phyloP scores from a whole-genome alignment of 64 coral and sea anemone genomes.

The Acropora tenuis region DNA sequence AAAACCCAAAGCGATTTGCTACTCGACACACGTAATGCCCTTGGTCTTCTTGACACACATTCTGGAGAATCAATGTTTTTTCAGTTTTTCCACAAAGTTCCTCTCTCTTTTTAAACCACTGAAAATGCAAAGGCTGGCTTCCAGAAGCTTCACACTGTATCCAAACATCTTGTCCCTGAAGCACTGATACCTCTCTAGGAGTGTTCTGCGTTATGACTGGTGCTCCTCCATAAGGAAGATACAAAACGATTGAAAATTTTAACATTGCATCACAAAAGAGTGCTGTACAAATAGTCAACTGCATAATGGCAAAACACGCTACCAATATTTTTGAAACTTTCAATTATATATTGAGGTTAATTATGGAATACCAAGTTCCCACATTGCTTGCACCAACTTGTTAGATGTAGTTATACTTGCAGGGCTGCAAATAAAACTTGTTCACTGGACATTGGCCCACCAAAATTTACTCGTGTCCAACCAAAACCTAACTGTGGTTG shows the following conservation, averaged over 20 bases:
- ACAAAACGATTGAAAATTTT: neutral
- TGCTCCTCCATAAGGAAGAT: neutral
- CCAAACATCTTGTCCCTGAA: neutral
- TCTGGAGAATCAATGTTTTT: slow-evolving; percentile 44
- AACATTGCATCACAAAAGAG: no score
- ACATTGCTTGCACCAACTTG: no score
- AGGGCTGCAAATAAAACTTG: no score
- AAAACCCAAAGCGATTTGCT: slow-evolving; percentile 66
- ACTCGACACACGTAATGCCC: slow-evolving; percentile 89
- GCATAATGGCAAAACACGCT: no score
- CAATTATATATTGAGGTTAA: no score
- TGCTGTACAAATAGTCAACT: no score
- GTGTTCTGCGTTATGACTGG: slow-evolving; percentile 17
- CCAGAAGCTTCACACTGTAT: slow-evolving; percentile 63
- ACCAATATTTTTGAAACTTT: no score
- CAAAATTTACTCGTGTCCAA: no score
- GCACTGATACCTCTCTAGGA: neutral
- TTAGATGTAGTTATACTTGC: no score
- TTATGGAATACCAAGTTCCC: no score
- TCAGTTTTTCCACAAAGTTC: slow-evolving; percentile 39
- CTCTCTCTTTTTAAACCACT: slow-evolving; percentile 90
- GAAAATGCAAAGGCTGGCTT: slow-evolving; percentile 71
- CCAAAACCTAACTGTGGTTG: no score
- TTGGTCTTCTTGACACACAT: slow-evolving; percentile 53
- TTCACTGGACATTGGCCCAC: no score